Base-by-base conservation (phyloP, 2,888 invertebrate genomes). In the Papilio gigon region DNA sequence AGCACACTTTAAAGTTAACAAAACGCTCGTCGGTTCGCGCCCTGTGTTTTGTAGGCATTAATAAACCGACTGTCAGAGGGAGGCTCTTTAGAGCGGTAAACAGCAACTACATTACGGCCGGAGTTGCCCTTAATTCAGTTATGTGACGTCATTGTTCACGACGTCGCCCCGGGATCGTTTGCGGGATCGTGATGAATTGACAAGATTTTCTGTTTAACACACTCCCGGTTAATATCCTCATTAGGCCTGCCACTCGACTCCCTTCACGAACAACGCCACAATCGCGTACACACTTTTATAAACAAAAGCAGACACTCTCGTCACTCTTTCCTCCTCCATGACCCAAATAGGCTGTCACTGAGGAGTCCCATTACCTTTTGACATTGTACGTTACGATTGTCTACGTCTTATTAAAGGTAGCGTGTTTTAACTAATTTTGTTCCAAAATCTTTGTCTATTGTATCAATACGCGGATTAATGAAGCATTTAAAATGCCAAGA, bases 41-140 rank as follows among this genome's bases (percentile, higher is more conserved):
- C 47, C 42, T 65, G 62, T 67, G 69, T 71, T 60, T 63, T 71
- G 66, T 66, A 68, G 35, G 65, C 79, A 78, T 79, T 78, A 77
- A 78, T 79, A 76, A 75, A 68, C 69, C 66, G 71, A 71, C 73
- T 75, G 76, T 75, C 75, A 73, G 75, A 72, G 75, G 67, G 72
- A 65, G 70, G 70, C 66, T 66, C 64, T 60, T 69, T 53, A 60
- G 22, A 64, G 69, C 68, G 66, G 65, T 71, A 67, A 71, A 75
- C 71, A 74, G 73, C 75, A 71, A 70, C 71, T 72, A 68, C 70
- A 72, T 74, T 73, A 73, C 73, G 68, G 70, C 71, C 71, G 65
- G 73, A 65, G 67, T 70, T 71, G 73, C 65, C 72, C 71, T 72
- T 72, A 71, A 74, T 71, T 71, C 56, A 58, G 59, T 61, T 66